phyloP scores from a whole-genome alignment of 2,113 vertebrate genomes.

The Odocoileus hemionus region DNA sequence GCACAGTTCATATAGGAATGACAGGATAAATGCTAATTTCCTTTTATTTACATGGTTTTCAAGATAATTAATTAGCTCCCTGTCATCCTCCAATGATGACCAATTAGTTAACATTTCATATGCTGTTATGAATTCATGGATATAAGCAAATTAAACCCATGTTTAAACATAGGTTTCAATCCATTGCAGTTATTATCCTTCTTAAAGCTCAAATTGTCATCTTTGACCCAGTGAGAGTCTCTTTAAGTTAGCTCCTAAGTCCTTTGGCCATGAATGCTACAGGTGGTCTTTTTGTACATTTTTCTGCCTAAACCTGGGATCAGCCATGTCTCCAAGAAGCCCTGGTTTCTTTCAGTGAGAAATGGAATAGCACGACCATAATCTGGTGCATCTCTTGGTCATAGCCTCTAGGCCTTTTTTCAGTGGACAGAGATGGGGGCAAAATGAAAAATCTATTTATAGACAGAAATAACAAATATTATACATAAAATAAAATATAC shows the following conservation, averaged over 20 bases:
- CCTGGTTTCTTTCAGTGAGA: background rate
- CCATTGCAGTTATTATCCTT: background rate
- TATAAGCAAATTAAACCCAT: background rate
- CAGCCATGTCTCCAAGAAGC: background rate
- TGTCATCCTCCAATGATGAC: conserved; percentile 5
- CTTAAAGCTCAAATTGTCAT: background rate
- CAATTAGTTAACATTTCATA: conserved; percentile 10
- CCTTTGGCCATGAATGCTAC: background rate
- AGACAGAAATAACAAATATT: background rate
- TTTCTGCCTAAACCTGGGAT: background rate
- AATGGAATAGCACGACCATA: background rate
- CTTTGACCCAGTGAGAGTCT: background rate
- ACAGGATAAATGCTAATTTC: background rate
- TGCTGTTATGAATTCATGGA: background rate
- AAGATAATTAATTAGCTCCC: background rate
- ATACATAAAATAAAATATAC: background rate
- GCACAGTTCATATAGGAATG: background rate
- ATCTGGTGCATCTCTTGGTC: background rate
- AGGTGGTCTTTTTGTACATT: background rate
- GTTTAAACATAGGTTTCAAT: conserved; percentile 17
- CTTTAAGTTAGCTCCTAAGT: background rate
- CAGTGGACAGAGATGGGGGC: background rate
- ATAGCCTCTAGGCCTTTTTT: background rate
- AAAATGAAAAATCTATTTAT: background rate
- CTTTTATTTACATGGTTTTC: conserved; percentile 7